Evolutionary conservation across 2,113 vertebrate genomes (phyloP), one percentile per base, ranked within the genome.

Genomic region (Crotalus viridis): DNA sequence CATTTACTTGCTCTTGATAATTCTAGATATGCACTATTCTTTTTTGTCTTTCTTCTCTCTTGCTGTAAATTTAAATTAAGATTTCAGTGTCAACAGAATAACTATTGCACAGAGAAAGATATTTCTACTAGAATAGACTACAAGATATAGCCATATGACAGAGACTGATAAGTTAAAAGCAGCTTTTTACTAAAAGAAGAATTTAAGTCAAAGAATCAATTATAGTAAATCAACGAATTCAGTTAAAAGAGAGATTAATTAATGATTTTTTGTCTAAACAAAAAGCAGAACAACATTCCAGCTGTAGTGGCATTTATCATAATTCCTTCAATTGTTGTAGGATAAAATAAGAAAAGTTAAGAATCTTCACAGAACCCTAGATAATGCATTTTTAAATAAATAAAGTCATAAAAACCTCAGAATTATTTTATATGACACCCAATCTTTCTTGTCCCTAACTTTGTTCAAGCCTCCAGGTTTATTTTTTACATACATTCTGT

Each of bases 21-120:
- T 95, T 98, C 97, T 61, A 98, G 54, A 90, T 91, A 93, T 28
- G 56, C 86, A 57, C 90, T 92, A n/a, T 93, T 57, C 96, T 88
- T 95, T 12, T 92, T 96, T 89, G 91, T 97, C 46, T 94, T 48
- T 91, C 96, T 98, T 94, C 97, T 98, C 48, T 96, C 95, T 94
- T 95, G 94, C 98, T 99, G 61, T 2, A 93, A 92, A 59, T 48
- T 86, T 0, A 3, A n/a, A 93, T 10, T 10, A 33, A 87, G 86
- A 81, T 5, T 89, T 94, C 51, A 48, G 7, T 19, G 88, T 33
- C 69, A 85, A 56, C 1, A 48, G 21, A 69, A 61, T 61, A 61
- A 15, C 0, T 26, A 51, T 51, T 89, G 22, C 28, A 89, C 28
- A 86, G 39, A 28, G 4, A 46, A 52, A 26, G 43, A 13, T 28